Base-by-base conservation (phyloP, 1,140 invertebrate genomes). In the Drosophila repletoides region DNA sequence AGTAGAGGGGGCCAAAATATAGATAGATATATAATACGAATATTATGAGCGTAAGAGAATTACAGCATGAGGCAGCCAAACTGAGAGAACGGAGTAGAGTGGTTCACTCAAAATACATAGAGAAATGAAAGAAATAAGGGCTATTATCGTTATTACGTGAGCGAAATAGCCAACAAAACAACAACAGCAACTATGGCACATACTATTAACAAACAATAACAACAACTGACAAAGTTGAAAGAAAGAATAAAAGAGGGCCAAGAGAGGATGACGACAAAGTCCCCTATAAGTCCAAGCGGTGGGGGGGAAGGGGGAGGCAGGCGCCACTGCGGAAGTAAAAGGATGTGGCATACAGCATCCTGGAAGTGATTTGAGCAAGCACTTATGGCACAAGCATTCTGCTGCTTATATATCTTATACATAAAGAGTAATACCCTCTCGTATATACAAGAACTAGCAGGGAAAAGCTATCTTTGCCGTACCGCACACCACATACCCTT, bases 291-390 rank as follows among this genome's bases (percentile, higher is more conserved):
- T 75, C 71, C 76, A 80, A 41, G 28, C 33, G 46, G 15, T 10
- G 6, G 22, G 5, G 2, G 9, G 28, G 40, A 10, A 12, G 3
- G 14, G 46, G 10, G 17, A 24, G 19, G 9, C 12, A 43, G 36
- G 45, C 55, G 63, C 49, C 24, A 46, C 24, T 17, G 49, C 59
- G 58, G 49, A 68, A 68, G 58, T 52, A 40, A 61, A 68, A 55
- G 65, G 49, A 68, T 68, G 59, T 24, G 48, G 45, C 40, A 36
- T 22, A 43, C 40, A 46, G 64, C 29, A 46, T 56, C 52, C 56
- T 74, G 71, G 61, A 84, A 86, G 65, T 84, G 79, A 86, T 83
- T 83, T 84, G 38, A 49, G 74, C 69, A 72, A 86, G 74, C 79
- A 74, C 77, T 83, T 73, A 83, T 73, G 75, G 48, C 77, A 66